phyloP scores from a whole-genome alignment of 2,888 invertebrate species.

The Drosophila peninsularis region DNA sequence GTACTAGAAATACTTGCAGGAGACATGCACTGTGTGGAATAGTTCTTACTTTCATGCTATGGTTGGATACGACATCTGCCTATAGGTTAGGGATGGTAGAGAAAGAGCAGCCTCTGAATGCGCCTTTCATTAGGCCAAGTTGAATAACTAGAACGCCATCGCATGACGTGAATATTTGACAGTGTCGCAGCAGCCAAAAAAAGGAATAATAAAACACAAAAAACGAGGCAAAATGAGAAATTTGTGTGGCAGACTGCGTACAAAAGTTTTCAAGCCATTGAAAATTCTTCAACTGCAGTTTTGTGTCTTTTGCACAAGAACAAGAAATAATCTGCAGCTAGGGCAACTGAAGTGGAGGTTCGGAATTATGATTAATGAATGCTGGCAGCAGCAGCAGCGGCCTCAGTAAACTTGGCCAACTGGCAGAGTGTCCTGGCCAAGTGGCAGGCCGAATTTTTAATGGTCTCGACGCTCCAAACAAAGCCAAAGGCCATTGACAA shows the following conservation, averaged over 20 bases:
- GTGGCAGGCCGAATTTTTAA: slow-evolving; percentile 72
- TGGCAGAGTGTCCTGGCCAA: slow-evolving; percentile 60
- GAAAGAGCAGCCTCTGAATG: slow-evolving; percentile 15
- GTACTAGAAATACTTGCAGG: neutral
- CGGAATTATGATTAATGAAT: slow-evolving; percentile 75
- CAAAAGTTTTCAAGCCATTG: slow-evolving; percentile 64
- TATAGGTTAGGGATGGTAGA: slow-evolving; percentile 21
- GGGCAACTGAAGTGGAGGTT: slow-evolving; percentile 49
- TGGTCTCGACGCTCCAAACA: slow-evolving; percentile 63
- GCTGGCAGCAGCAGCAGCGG: slow-evolving; percentile 20
- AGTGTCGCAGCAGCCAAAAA: slow-evolving; percentile 26
- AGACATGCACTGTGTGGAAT: neutral
- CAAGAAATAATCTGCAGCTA: slow-evolving; percentile 58
- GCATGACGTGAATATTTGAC: slow-evolving; percentile 69
- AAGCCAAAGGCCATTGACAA: slow-evolving; percentile 71
- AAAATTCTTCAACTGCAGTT: slow-evolving; percentile 69
- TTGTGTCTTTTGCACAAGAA: slow-evolving; percentile 55
- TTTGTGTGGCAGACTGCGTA: slow-evolving; percentile 24
- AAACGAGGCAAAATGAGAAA: slow-evolving; percentile 21
- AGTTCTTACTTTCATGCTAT: neutral
- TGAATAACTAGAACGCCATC: slow-evolving; percentile 59
- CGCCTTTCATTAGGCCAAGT: slow-evolving; percentile 54
- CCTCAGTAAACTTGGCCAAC: slow-evolving; percentile 56
- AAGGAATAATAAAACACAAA: slow-evolving; percentile 9
- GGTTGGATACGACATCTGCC: slow-evolving; percentile 38